Conservation (phyloP, 1,140 invertebrate species). For the Brachionus calyciflorus region DNA sequence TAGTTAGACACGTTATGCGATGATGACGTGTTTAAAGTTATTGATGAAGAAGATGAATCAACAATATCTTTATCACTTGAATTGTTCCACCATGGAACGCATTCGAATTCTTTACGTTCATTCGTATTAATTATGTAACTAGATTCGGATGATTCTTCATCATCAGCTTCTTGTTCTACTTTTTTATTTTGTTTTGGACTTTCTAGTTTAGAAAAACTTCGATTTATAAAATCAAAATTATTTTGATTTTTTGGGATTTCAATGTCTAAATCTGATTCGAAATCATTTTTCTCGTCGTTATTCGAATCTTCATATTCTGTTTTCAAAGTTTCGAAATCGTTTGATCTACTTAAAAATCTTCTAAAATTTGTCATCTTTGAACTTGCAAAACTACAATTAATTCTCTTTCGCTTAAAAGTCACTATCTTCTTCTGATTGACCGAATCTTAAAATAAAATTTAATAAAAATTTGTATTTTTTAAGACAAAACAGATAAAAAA, state of each 20-base stretch:
- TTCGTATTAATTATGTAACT: not conserved
- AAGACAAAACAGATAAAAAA: no score
- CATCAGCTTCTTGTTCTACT: constrained; percentile 26
- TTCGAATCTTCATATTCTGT: constrained; percentile 32
- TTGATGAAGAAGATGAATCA: not conserved
- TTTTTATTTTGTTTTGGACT: not conserved
- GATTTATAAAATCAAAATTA: not conserved
- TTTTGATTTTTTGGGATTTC: not conserved
- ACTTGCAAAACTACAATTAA: not conserved
- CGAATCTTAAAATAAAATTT: not conserved
- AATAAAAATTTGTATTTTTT: no score
- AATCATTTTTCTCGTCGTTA: not conserved
- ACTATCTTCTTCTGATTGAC: not conserved
- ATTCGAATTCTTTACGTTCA: constrained; percentile 8
- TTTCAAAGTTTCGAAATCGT: not conserved
- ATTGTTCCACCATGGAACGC: not conserved
- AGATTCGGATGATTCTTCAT: constrained; percentile 9
- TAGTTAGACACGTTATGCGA: not conserved
- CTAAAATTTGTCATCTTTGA: not conserved
- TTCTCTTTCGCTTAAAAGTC: constrained; percentile 11
- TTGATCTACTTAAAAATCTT: no score
- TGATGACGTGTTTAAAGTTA: not conserved
- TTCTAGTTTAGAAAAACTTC: not conserved
- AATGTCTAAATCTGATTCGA: not conserved
- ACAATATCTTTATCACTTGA: not conserved